Base-by-base conservation (phyloP, 2,113 vertebrate species). In the Heteronetta atricapilla region DNA sequence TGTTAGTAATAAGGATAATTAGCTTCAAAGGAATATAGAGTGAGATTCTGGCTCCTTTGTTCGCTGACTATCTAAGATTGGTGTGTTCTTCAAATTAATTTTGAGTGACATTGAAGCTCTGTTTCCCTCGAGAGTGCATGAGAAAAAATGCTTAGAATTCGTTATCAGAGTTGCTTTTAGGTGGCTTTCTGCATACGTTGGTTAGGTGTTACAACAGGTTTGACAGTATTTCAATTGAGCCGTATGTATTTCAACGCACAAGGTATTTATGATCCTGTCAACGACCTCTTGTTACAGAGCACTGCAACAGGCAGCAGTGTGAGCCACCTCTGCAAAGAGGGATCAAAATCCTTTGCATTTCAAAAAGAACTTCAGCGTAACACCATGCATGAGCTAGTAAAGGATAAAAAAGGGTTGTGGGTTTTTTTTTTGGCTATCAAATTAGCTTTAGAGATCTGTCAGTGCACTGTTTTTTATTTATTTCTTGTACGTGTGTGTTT, bases 71-170 rank as follows among this genome's bases (percentile, higher is more conserved):
- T 34, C 6, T 55, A 81, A 46, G 36, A 63, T 15, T 60, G 28
- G 33, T 48, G 33, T 84, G 60, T 86, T 46, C 23, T 75, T 55
- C 46, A 80, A 33, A 33, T 52, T 26, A 40, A 36, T 34, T 59
- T n/a, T 33, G 38, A 78, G 36, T 48, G 62, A 56, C 55, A 21
- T 15, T 31, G 23, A 90, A 78, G n/a, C 17, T 21, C 9, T 56
- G 13, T 63, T 12, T 20, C 10, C 80, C 20, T 28, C 0, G 0
- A 31, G 33, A 80, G 16, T 3, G 10, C 4, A 6, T 31, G 31
- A 66, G 44, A 60, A 53, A 72, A 77, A 26, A 10, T 4, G 1
- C 59, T 75, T 38, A 21, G 25, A 34, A 3, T 62, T 36, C 9
- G 20, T 66, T 26, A 29, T 26, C 4, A 1, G 10, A 26, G 22